Evolutionary conservation across 1,140 invertebrate genomes (phyloP), one percentile per base, ranked within the genome.

Genomic region (Leguminivora glycinivorella): DNA sequence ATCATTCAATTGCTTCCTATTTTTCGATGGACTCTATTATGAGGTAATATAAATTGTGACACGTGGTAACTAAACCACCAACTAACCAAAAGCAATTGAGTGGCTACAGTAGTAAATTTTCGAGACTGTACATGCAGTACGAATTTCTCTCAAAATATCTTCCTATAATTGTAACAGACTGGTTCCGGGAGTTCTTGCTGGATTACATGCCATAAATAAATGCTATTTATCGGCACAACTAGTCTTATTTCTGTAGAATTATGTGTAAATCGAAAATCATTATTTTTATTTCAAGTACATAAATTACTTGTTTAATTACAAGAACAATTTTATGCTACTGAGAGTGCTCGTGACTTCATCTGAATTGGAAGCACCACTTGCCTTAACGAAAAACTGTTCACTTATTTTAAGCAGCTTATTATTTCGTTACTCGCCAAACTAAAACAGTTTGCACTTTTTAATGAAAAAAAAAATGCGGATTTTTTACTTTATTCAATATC

Each of bases 161-260:
- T n/a, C 47, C 47, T 52, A 19, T 52, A 52, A 22, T 22, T 52
- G 47, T 43, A 43, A 43, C 40, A 43, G n/a, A 22, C 19, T n/a
- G 19, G 14, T 7, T 52, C 19, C 47, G 47, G 47, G 47, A 19
- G 47, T 22, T 17, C 47, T 22, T 52, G 19, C 47, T 52, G 47
- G 47, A 52, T 56, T 12, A 60, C 25, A 52, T 22, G 19, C 24
- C 38, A n/a, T 34, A 67, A 68, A 19, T 68, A 43, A 68, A 69
- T 40, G 56, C 26, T 1, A 68, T 68, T 68, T 72, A 40, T 52
- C n/a, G 17, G 47, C 17, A 19, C 19, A 22, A 52, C 47, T 52
- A 52, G 47, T 52, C 47, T 22, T 52, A 52, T 52, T 52, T 52
- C 47, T 52, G 17, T 52, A 52, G 19, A 52, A 52, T n/a, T 52